phyloP scores from a whole-genome alignment of 2,113 vertebrate genomes.

The Brachyhypopomus occidentalis region DNA sequence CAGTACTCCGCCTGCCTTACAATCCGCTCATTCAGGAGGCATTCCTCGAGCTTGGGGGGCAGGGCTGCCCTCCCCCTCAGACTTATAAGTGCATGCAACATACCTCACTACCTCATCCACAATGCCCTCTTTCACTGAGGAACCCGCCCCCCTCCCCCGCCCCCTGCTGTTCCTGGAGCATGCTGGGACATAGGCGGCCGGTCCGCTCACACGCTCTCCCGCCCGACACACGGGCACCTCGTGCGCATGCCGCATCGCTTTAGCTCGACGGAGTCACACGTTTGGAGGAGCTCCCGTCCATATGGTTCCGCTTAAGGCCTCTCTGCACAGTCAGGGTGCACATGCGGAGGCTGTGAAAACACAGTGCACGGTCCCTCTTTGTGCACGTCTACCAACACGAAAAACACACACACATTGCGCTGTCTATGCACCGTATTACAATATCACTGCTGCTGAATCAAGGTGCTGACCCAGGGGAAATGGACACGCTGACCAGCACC shows the following conservation, averaged over 20 bases:
- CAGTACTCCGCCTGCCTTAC: constrained; percentile 45
- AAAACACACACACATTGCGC: no score
- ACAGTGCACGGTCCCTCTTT: no score
- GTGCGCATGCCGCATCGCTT: constrained; percentile 59
- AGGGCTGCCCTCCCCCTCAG: constrained; percentile 72
- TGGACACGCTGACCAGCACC: no score
- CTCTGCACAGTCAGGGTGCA: neutral
- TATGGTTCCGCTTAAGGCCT: constrained; percentile 31
- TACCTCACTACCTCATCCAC: constrained; percentile 69
- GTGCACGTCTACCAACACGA: no score
- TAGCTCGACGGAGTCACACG: constrained; percentile 31
- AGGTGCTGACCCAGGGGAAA: no score
- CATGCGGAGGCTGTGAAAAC: neutral
- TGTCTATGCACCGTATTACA: no score
- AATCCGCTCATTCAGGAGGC: constrained; percentile 68
- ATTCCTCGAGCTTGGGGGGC: constrained; percentile 68
- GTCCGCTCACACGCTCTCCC: constrained; percentile 55
- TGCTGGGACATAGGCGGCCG: constrained; percentile 65
- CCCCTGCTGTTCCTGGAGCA: constrained; percentile 60
- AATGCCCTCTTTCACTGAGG: constrained; percentile 75
- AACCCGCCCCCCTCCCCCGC: constrained; percentile 45
- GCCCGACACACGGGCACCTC: constrained; percentile 53
- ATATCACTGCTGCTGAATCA: no score
- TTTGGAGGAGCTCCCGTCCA: constrained; percentile 14
- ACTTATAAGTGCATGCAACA: constrained; percentile 74